Base-by-base conservation (phyloP, 2,888 invertebrate genomes). In the Sarcophaga carnaria region DNA sequence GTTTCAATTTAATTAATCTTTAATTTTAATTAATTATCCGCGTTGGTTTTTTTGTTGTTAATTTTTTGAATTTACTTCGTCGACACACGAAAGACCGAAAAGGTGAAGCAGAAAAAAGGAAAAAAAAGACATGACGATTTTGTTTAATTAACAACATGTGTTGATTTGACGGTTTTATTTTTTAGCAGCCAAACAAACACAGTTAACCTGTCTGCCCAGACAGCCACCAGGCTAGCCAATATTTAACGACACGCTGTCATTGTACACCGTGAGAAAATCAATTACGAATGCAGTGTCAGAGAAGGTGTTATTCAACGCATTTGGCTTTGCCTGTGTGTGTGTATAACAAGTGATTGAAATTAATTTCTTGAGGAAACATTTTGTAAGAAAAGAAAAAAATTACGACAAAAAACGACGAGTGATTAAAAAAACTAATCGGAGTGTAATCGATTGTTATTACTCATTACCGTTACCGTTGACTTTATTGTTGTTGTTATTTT, bases 141-240 rank as follows among this genome's bases (percentile, higher is more conserved):
- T 77, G 77, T 83, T 86, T 83, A 86, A 86, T 86, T 83, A 80
- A 86, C 20, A 80, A 80, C 83, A 86, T 77, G 69, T 86, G 77
- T 86, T 69, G 69, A 69, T 74, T 80, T 66, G 77, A 80, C 72
- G 64, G 14, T 17, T 54, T 49, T 49, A 20, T 14, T 14, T 4
- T 14, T 17, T 17, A 17, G 17, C 54, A 54, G 12, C 17, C 54
- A 54, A 49, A 14, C 11, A 49, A 49, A 49, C 14, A 49, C 49
- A 49, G 49, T 14, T 49, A 14, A 54, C 37, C 37, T 8, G 37
- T 2, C 37, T 37, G 37, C 10, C 37, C 37, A 37, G 37, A 37
- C 37, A 37, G 37, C 37, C 37, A 37, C 1, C 37, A 10, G 37
- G 10, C 37, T 37, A 37, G 37, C 37, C 37, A 37, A 37, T 10